Base-by-base conservation (phyloP, 2,888 invertebrate species). In the Oscheius sp. region DNA sequence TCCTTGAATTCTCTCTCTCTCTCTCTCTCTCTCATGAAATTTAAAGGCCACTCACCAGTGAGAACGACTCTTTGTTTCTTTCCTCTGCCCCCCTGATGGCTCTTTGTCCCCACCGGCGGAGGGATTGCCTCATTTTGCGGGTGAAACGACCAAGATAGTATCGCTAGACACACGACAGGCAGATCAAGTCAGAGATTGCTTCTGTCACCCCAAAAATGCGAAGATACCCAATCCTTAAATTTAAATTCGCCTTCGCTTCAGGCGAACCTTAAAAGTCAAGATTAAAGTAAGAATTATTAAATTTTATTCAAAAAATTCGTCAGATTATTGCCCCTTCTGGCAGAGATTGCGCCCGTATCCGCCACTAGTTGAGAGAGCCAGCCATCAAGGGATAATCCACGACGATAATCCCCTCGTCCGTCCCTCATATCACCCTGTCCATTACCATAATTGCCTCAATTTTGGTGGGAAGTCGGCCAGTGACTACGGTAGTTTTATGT, bases 31-130 rank as follows among this genome's bases (percentile, higher is more conserved):
- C 50, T 17, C 27, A 5, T 34, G 37, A 46, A 4, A 25, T 4
- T 33, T 37, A 45, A 31, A 23, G 33, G n/a, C 57, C n/a, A 20
- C 37, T 61, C 42, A 15, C 52, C 20, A 29, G 20, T 34, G 42
- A 53, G 42, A 55, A 55, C 55, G 55, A 55, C 55, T 55, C 55
- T 55, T 55, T 55, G 55, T 55, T 34, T 20, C 37, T 5, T 17
- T 12, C 33, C 15, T n/a, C 15, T 29, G 29, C 53, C 34, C 55
- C 33, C 20, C 55, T 34, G 55, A 33, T n/a, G 20, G 55, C 17
- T 33, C 10, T 55, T 34, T 55, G 33, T 55, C 34, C 34, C 55
- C 23, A 8, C 52, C 42, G 48, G 27, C 25, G 29, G 52, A 52
- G 34, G 55, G 55, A 55, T 55, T 34, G 55, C 55, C 55, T 34